Percentiles rank a stretch among this genome's conserved stretches.
These are phyloP conservation scores for Oxystoma pomonae DNA, from an alignment of 2,888 invertebrate genomes.

Conservation along the genomic window DNA sequence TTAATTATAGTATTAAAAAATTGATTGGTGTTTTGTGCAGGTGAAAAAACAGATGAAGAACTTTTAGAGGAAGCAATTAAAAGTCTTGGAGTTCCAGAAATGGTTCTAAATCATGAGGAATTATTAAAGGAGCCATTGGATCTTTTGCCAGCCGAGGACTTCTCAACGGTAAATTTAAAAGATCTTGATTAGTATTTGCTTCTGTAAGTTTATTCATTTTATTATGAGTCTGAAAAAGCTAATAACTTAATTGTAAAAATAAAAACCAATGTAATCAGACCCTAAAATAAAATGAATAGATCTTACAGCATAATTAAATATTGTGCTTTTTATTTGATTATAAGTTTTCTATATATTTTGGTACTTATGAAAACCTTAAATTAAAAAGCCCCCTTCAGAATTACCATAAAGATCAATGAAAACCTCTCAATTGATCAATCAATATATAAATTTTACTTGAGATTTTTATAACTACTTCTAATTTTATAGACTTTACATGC, in stretches of 20 bases:
- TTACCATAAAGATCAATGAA: too few species aligned
- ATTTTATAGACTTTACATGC: too few species aligned
- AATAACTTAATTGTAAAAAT: too few species aligned
- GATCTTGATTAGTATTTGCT: conserved; percentile 30
- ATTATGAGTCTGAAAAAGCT: background rate
- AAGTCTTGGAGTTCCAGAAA: conserved; percentile 36
- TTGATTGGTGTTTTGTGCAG: background rate
- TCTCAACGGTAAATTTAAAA: conserved; percentile 38
- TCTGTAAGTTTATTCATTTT: background rate
- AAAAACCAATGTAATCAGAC: too few species aligned
- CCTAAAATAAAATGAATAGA: background rate
- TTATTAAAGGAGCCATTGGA: conserved; percentile 4
- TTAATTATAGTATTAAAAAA: too few species aligned
- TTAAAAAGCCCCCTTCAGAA: too few species aligned
- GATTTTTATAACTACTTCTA: too few species aligned
- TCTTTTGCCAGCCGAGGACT: conserved; percentile 26
- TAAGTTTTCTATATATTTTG: too few species aligned
- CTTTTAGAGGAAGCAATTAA: conserved; percentile 38
- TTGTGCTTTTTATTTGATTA: too few species aligned
- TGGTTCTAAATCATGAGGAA: conserved; percentile 34
- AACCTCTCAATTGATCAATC: too few species aligned
- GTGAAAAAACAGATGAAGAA: conserved; percentile 27
- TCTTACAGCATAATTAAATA: background rate
- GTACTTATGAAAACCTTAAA: too few species aligned
- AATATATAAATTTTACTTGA: too few species aligned